Percentiles rank a stretch among this genome's conserved stretches.
Evolutionary conservation across 2,113 vertebrate genomes (phyloP).

Genomic region (Oryzias javanicus): DNA sequence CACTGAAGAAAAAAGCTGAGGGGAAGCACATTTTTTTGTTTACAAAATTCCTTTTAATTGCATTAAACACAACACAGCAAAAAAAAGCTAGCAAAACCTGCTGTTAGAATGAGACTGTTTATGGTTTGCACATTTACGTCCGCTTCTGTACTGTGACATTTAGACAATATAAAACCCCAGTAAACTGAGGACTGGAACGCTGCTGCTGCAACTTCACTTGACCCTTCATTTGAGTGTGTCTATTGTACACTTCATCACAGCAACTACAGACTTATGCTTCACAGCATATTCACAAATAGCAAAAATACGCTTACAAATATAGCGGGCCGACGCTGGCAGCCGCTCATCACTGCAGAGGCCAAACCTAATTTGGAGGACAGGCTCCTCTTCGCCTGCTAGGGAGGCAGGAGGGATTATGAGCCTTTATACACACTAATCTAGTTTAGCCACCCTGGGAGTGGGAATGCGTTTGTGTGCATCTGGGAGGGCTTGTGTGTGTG

Average conservation of each 20-base stretch:
- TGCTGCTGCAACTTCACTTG: slow-evolving; percentile 6
- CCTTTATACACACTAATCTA: slow-evolving; percentile 79
- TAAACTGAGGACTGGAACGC: slow-evolving; percentile 1
- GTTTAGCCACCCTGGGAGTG: slow-evolving; percentile 71
- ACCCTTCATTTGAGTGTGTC: slow-evolving; percentile 6
- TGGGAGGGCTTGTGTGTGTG: slow-evolving; percentile 1
- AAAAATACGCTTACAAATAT: slow-evolving; percentile 38
- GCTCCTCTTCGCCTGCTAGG: slow-evolving; percentile 73
- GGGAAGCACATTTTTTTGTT: neutral
- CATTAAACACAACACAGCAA: neutral
- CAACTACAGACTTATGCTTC: slow-evolving; percentile 26
- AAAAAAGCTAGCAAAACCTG: slow-evolving; percentile 21
- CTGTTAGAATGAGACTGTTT: slow-evolving; percentile 12
- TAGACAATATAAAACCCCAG: neutral
- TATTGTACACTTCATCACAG: slow-evolving; percentile 32
- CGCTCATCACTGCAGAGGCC: slow-evolving; percentile 69
- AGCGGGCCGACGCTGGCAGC: slow-evolving; percentile 60
- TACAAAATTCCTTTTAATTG: neutral
- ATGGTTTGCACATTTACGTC: slow-evolving; percentile 11
- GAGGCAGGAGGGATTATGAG: slow-evolving; percentile 76
- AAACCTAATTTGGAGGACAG: slow-evolving; percentile 74
- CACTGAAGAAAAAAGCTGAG: neutral
- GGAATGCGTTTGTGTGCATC: slow-evolving; percentile 31
- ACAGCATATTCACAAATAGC: slow-evolving; percentile 23
- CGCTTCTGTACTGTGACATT: slow-evolving; percentile 10